These are phyloP conservation scores for Gallinago solitaria DNA, from an alignment of 2,797 vertebrate species.

Conservation along the genomic window DNA sequence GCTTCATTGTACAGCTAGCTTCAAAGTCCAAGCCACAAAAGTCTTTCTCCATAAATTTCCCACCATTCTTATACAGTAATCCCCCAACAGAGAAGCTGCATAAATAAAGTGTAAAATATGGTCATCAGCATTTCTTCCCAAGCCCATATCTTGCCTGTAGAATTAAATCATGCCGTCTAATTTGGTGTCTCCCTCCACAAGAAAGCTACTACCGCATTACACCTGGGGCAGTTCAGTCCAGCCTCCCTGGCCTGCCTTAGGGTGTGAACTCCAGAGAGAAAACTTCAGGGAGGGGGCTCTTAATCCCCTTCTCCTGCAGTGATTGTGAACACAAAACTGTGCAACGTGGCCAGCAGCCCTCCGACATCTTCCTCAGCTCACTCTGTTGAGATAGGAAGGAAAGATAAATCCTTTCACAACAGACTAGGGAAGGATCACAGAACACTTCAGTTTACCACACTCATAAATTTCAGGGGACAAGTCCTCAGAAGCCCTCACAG, in stretches of 20 bases:
- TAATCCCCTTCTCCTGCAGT: background rate
- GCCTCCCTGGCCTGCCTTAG: background rate
- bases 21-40: background rate
- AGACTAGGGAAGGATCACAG: background rate
- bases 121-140: background rate
- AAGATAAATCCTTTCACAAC: background rate
- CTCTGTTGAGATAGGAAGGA: background rate
- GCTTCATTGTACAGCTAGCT: background rate
- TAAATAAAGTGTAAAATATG: background rate
- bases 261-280: background rate
- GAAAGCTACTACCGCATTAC: background rate
- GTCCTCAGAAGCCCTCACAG: background rate
- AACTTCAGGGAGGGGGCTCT: background rate
- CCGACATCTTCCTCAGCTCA: background rate
- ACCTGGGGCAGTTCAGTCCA: background rate
- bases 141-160: background rate
- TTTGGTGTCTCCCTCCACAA: background rate
- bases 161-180: background rate
- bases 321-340: background rate
- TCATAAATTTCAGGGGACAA: constrained; percentile 42
- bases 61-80: background rate
- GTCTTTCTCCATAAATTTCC: background rate
- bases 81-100: background rate
- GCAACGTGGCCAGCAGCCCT: background rate
- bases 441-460: constrained; percentile 1